A percentile compares a stretch with the other conserved stretches of the same genome.
These are phyloP conservation scores for Ormyrus labotus DNA, from an alignment of 2,888 invertebrate species.

Conservation along the genomic window DNA sequence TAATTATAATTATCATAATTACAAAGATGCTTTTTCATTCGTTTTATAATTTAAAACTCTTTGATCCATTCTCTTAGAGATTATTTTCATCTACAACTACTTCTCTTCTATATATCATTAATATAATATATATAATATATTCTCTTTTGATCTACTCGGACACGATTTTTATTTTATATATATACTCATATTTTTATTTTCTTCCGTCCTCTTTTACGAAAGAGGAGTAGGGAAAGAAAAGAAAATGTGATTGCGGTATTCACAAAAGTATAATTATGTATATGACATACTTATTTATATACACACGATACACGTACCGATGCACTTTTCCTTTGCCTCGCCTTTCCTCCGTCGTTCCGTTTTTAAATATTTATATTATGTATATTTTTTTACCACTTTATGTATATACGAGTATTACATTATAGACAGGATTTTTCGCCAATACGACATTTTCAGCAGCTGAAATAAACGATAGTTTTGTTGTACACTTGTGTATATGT, in stretches of 20 bases:
- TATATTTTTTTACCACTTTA: constrained; percentile 27
- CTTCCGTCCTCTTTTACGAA: constrained; percentile 27
- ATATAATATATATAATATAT: constrained; percentile 46
- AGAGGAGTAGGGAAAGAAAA: neutral
- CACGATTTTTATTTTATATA: constrained; percentile 21
- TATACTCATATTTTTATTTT: constrained; percentile 23
- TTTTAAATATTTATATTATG: constrained; percentile 43
- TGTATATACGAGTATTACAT: constrained; percentile 50
- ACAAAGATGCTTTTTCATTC: constrained; percentile 29
- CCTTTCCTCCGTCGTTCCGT: neutral
- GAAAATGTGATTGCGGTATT: constrained; percentile 45
- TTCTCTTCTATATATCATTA: constrained; percentile 46
- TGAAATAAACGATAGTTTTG: constrained; percentile 9
- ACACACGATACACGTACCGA: constrained; percentile 45
- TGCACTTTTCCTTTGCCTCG: constrained; percentile 22
- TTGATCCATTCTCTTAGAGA: constrained; percentile 46
- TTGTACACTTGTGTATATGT: constrained; percentile 47
- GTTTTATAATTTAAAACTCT: constrained; percentile 43
- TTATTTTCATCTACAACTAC: constrained; percentile 29
- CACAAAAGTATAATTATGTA: constrained; percentile 49
- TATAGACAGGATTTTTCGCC: constrained; percentile 45
- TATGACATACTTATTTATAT: constrained; percentile 50
- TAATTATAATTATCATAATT: constrained; percentile 37
- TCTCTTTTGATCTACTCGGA: constrained; percentile 51
- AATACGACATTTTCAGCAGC: constrained; percentile 8